Conservation (phyloP, 2,888 invertebrate genomes). For the Eupithecia vulgata region DNA sequence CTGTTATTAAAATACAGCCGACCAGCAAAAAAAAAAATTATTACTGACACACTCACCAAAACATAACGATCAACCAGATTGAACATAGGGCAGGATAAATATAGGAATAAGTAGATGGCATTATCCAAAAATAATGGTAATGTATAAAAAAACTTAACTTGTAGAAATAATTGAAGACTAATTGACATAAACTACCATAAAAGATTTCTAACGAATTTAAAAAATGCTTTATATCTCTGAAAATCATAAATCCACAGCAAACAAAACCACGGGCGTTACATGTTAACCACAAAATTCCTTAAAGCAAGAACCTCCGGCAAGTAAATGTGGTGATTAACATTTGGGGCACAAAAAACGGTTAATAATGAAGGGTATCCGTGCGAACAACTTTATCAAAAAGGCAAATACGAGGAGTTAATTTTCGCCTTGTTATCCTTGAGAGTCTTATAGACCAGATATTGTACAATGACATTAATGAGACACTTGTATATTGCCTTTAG, state of each 20-base stretch:
- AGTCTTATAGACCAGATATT: slow-evolving; percentile 56
- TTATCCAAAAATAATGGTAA: neutral
- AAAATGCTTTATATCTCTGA: neutral
- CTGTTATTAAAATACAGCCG: neutral
- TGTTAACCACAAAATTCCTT: slow-evolving; percentile 55
- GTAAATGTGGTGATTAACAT: slow-evolving; percentile 75
- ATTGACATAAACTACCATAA: neutral
- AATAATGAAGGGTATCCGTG: slow-evolving; percentile 71
- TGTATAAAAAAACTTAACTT: neutral
- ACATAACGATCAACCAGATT: neutral
- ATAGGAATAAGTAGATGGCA: too few relatives aligned
- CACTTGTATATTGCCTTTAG: neutral
- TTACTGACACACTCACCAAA: neutral
- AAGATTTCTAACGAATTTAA: neutral
- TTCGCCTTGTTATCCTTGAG: slow-evolving; percentile 68
- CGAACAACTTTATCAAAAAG: slow-evolving; percentile 75
- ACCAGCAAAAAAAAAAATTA: neutral
- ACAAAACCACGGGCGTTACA: neutral
- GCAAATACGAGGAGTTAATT: slow-evolving; percentile 64
- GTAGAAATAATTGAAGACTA: neutral
- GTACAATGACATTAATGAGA: slow-evolving; percentile 35
- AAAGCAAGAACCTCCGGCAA: slow-evolving; percentile 58
- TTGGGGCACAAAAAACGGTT: slow-evolving; percentile 65
- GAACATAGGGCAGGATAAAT: too few relatives aligned
- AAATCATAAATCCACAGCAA: neutral